Evolutionary conservation across 2,888 invertebrate species (phyloP).

Genomic region (Sphaeridia pumilis): DNA sequence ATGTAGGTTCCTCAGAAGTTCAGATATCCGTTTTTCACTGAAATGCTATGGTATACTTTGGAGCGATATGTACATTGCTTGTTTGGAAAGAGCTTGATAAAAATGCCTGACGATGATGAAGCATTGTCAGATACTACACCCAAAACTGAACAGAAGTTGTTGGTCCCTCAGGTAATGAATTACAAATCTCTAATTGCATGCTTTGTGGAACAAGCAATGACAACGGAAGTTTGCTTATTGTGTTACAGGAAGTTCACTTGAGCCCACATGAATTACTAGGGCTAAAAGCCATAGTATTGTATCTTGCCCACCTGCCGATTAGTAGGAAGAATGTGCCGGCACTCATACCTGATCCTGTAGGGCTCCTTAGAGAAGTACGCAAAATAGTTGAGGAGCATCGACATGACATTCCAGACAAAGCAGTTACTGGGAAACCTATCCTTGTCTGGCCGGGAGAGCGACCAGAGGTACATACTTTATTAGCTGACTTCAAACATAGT

Average conservation of each 20-base stretch:
- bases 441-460: conserved; percentile 44
- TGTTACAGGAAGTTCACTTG: conserved; percentile 37
- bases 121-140: conserved; percentile 22
- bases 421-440: conserved; percentile 71
- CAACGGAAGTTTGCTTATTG: background rate
- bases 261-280: conserved; percentile 45
- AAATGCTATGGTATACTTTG: conserved; percentile 95
- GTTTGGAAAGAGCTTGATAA: conserved; percentile 68
- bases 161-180: conserved; percentile 18
- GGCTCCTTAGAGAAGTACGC: conserved; percentile 76
- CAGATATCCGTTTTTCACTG: conserved; percentile 94
- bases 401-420: conserved; percentile 68
- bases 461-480: conserved; percentile 24
- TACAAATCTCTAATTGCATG: background rate
- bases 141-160: conserved; percentile 14
- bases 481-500: no score
- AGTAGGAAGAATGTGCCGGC: conserved; percentile 87
- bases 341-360: conserved; percentile 75
- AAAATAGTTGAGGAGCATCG: conserved; percentile 78
- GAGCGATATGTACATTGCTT: conserved; percentile 82
- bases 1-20: conserved; percentile 88
- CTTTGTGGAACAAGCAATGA: background rate
- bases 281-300: conserved; percentile 68
- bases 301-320: conserved; percentile 75
- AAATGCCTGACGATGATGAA: conserved; percentile 38